These are phyloP conservation scores for Caenorhabditis briggsae DNA, from an alignment of 1,140 invertebrate genomes.

Conservation along the genomic window DNA sequence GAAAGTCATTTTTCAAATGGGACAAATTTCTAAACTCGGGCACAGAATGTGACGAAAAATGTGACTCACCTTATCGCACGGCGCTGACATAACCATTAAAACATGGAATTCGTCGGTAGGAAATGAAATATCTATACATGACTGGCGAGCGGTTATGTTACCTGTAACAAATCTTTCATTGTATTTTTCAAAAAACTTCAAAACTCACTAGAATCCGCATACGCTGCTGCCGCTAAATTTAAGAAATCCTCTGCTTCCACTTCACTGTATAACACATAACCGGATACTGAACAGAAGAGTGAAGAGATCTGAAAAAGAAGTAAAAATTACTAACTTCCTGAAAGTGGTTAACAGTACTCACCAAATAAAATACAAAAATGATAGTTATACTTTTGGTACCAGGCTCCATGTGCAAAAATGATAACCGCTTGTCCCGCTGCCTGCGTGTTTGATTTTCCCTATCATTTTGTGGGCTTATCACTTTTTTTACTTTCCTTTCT, in stretches of 20 bases:
- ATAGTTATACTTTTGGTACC: constrained; percentile 47
- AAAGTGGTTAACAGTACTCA: not conserved
- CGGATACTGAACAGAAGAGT: constrained; percentile 20
- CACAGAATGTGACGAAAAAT: not conserved
- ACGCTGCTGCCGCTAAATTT: constrained; percentile 57
- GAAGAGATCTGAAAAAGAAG: not conserved
- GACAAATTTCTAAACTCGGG: not conserved
- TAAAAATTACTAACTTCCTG: not conserved
- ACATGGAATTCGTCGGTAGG: constrained; percentile 42
- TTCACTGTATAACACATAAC: constrained; percentile 52
- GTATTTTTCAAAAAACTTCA: too few species aligned
- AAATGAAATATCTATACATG: constrained; percentile 53
- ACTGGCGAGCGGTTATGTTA: constrained; percentile 38
- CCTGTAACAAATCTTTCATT: not conserved
- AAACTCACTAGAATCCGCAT: constrained; percentile 44
- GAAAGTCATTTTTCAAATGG: not conserved
- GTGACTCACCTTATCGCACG: constrained; percentile 57
- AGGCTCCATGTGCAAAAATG: constrained; percentile 49
- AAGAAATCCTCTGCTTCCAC: constrained; percentile 44
- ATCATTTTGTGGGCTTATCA: constrained; percentile 37
- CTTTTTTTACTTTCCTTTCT: constrained; percentile 5
- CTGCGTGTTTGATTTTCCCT: constrained; percentile 19
- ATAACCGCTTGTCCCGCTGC: constrained; percentile 45
- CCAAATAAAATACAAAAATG: not conserved
- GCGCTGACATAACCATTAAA: constrained; percentile 41